Evolutionary conservation across 2,113 vertebrate species (phyloP).

Genomic region (Desmodus rotundus): DNA sequence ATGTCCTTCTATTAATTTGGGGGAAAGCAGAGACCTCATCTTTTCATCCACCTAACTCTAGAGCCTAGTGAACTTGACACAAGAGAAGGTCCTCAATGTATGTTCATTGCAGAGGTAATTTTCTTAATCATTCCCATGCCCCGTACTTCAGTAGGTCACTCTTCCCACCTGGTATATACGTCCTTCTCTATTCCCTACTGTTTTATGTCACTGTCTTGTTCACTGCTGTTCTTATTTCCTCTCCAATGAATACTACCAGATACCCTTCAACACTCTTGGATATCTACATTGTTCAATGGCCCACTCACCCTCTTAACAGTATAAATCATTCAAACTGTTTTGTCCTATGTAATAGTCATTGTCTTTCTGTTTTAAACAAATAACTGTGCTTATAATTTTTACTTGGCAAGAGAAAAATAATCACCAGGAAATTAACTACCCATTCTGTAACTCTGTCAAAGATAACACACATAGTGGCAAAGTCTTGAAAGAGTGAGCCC

Average conservation of each 20-base stretch:
- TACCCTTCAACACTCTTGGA: background rate
- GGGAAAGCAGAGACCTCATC: background rate
- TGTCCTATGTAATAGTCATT: background rate
- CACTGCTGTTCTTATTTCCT: background rate
- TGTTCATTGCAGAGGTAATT: background rate
- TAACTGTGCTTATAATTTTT: background rate
- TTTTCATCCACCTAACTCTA: background rate
- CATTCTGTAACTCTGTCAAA: background rate
- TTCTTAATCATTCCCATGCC: background rate
- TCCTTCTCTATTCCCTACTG: background rate
- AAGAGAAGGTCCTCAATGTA: background rate
- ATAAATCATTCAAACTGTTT: background rate
- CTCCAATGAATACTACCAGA: background rate
- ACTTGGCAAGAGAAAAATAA: background rate
- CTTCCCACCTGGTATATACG: background rate
- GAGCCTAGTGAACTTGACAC: background rate
- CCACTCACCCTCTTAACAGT: background rate
- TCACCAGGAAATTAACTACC: background rate
- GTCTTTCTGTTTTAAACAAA: constrained; percentile 11
- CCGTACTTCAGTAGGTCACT: background rate
- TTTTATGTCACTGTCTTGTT: background rate
- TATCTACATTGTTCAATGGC: background rate
- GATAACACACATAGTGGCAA: background rate
- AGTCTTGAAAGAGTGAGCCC: background rate
- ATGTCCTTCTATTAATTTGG: background rate